phyloP scores from a whole-genome alignment of 1,140 invertebrate genomes.

The Leucophenga varia region DNA sequence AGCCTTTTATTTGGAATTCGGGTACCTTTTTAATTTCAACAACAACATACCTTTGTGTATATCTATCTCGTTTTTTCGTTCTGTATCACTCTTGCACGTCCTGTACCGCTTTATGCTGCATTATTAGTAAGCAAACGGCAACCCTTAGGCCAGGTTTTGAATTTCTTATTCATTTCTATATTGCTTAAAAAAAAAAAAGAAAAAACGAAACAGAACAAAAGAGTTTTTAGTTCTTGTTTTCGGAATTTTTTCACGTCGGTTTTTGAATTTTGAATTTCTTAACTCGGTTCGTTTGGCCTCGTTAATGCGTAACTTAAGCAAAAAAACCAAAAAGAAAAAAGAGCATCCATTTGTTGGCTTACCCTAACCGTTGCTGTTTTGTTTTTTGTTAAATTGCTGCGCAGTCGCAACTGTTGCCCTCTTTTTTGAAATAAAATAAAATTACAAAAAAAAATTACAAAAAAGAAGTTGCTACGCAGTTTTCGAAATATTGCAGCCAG shows the following conservation, averaged over 20 bases:
- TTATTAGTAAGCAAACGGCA: slow-evolving; percentile 25
- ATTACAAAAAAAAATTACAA: background rate
- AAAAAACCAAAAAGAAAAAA: slow-evolving; percentile 25
- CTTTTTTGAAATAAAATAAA: background rate
- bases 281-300: background rate
- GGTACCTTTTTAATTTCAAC: slow-evolving; percentile 49
- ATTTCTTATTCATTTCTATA: slow-evolving; percentile 33
- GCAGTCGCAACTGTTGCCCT: slow-evolving; percentile 45
- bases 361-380: slow-evolving; percentile 7
- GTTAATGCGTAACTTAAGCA: background rate
- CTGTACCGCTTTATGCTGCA: slow-evolving; percentile 45
- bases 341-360: slow-evolving; percentile 6
- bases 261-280: too few relatives aligned
- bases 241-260: too few relatives aligned
- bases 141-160: slow-evolving; percentile 41
- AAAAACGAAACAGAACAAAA: background rate
- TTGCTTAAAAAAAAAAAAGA: too few relatives aligned
- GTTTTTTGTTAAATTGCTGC: too few relatives aligned
- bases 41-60: slow-evolving; percentile 1
- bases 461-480: too few relatives aligned
- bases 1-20: slow-evolving; percentile 51
- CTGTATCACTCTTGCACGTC: slow-evolving; percentile 3
- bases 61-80: slow-evolving; percentile 1
- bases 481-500: too few relatives aligned
- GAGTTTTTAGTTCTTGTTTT: too few relatives aligned